A percentile compares a stretch with the other conserved stretches of the same genome.
These are phyloP conservation scores for Phataginus tricuspis DNA, from an alignment of 2,797 vertebrate genomes.

Conservation along the genomic window DNA sequence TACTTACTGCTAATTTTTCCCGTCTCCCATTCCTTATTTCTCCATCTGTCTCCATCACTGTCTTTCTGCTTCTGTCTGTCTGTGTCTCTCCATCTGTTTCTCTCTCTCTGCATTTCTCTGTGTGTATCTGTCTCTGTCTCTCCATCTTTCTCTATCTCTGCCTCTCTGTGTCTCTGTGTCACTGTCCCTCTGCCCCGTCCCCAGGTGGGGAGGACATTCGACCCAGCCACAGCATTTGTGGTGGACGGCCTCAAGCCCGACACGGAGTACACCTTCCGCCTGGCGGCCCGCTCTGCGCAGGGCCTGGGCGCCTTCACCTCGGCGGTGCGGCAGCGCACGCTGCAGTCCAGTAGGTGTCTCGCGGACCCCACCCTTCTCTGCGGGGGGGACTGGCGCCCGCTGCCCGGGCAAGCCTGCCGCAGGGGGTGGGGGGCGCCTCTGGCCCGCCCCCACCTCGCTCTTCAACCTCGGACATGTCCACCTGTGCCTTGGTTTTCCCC, in stretches of 20 bases:
- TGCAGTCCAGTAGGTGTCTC: conserved; percentile 99
- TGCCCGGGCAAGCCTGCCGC: conserved; percentile 75
- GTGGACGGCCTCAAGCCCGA: conserved; percentile 95
- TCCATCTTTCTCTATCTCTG: not conserved
- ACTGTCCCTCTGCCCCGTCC: not conserved
- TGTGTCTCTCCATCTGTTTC: too few relatives aligned
- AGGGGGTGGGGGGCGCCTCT: conserved; percentile 44
- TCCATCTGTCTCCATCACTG: not conserved
- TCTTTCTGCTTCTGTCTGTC: not conserved
- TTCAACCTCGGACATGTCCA: fast-evolving
- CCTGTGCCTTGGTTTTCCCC: not conserved
- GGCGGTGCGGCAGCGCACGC: conserved; percentile 95
- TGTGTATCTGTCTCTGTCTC: not conserved
- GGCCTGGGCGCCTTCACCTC: conserved; percentile 98
- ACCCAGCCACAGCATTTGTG: conserved; percentile 91
- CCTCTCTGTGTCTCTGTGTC: too few relatives aligned
- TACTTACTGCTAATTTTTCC: not conserved
- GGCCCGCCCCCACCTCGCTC: not conserved
- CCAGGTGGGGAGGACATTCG: conserved; percentile 94
- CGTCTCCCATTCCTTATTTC: not conserved
- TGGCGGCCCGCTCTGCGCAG: conserved; percentile 95
- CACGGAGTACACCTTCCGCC: conserved; percentile 95
- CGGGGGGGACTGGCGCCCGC: conserved; percentile 53
- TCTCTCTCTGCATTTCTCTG: not conserved
- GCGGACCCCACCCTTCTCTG: conserved; percentile 81